Evolutionary conservation across 2,797 vertebrate genomes (phyloP).

Genomic region (Rousettus madagascariensis): DNA sequence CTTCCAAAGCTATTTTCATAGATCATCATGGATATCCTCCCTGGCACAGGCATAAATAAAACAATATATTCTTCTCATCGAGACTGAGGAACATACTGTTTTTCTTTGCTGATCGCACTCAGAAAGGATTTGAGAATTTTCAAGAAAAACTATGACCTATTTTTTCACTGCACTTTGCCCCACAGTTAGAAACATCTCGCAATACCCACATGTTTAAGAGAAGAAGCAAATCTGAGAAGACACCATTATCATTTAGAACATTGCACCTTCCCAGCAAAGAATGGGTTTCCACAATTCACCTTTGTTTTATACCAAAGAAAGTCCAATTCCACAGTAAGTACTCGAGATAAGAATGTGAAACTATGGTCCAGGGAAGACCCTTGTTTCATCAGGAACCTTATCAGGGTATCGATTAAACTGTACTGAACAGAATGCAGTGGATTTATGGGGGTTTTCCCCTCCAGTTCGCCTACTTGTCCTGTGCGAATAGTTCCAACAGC

Average conservation of each 20-base stretch:
- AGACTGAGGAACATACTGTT: not conserved
- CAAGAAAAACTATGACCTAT: not conserved
- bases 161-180: not conserved
- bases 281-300: not conserved
- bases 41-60: not conserved
- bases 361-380: not conserved
- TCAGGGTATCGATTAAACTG: not conserved
- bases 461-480: not conserved
- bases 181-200: not conserved
- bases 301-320: not conserved
- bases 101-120: not conserved
- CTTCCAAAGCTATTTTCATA: not conserved
- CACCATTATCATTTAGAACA: not conserved
- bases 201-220: not conserved
- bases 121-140: not conserved
- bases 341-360: not conserved
- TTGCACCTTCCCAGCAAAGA: not conserved
- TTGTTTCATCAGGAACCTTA: not conserved
- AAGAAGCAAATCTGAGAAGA: not conserved
- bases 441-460: not conserved
- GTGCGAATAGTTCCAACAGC: slow-evolving; percentile 8
- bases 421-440: not conserved
- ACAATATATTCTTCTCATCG: not conserved
- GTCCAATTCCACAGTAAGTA: not conserved
- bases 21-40: not conserved